Evolutionary conservation across 2,797 vertebrate species (phyloP).

Genomic region (Siniperca obscura): DNA sequence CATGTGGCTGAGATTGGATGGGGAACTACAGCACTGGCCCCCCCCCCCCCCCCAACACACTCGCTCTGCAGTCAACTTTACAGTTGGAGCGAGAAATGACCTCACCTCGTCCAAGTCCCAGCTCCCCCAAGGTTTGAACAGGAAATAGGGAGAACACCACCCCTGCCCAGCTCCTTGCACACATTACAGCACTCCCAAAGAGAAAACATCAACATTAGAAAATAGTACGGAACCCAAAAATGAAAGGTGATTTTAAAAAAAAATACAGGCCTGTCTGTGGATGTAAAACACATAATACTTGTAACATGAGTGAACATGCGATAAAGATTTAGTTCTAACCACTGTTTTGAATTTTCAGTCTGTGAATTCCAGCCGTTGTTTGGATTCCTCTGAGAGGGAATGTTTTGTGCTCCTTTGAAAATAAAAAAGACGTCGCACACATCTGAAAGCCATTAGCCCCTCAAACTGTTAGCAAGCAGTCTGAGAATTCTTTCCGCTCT

Average conservation of each 20-base stretch:
- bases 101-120: slow-evolving; percentile 74
- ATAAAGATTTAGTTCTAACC: slow-evolving; percentile 51
- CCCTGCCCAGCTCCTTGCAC: slow-evolving; percentile 54
- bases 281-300: slow-evolving; percentile 39
- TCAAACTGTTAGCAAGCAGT: slow-evolving; percentile 80
- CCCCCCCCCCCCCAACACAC: background rate
- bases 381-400: slow-evolving; percentile 83
- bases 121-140: slow-evolving; percentile 77
- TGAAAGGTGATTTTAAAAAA: slow-evolving; percentile 19
- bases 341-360: slow-evolving; percentile 65
- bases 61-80: slow-evolving; percentile 60
- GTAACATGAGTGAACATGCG: slow-evolving; percentile 47
- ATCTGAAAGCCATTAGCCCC: slow-evolving; percentile 85
- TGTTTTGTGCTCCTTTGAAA: slow-evolving; percentile 85
- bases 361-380: slow-evolving; percentile 83
- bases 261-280: slow-evolving; percentile 17
- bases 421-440: slow-evolving; percentile 79
- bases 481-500: slow-evolving; percentile 82
- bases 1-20: slow-evolving; percentile 29
- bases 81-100: slow-evolving; percentile 78
- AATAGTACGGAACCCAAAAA: slow-evolving; percentile 36
- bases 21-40: slow-evolving; percentile 15
- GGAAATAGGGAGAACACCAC: slow-evolving; percentile 71
- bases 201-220: slow-evolving; percentile 51
- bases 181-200: slow-evolving; percentile 45